phyloP scores from a whole-genome alignment of 1,140 invertebrate genomes.

The Adelges cooleyi region DNA sequence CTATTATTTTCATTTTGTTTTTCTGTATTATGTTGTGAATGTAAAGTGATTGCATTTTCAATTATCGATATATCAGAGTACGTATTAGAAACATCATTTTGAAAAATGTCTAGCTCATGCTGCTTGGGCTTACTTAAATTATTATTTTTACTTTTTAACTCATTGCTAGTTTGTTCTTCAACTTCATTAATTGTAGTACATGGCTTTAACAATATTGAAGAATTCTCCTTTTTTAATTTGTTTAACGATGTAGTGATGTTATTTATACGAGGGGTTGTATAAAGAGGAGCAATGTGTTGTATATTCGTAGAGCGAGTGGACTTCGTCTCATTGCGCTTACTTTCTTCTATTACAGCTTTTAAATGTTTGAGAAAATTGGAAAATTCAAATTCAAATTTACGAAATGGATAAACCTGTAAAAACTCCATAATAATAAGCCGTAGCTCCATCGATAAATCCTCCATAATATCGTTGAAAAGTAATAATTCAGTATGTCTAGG shows the following conservation, averaged over 20 bases:
- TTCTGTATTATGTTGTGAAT: background rate
- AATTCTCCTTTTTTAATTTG: background rate
- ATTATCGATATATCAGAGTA: constrained; percentile 6
- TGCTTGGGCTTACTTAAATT: too few species aligned
- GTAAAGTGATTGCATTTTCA: background rate
- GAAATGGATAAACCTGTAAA: background rate
- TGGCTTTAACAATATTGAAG: background rate
- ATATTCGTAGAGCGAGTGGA: background rate
- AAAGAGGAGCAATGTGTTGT: background rate
- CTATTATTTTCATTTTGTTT: background rate
- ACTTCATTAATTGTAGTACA: background rate
- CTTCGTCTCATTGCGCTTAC: background rate
- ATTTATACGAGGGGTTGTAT: background rate
- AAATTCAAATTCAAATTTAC: constrained; percentile 16
- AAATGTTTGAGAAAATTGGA: background rate
- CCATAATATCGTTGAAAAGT: background rate
- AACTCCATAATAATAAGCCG: background rate
- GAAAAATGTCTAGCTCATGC: background rate
- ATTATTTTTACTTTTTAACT: background rate
- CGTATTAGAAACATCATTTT: background rate
- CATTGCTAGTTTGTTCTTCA: background rate
- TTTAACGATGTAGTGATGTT: background rate
- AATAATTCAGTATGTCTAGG: background rate
- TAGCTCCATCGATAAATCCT: background rate
- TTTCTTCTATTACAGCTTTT: background rate